Percentiles rank a stretch among this genome's conserved stretches.
Evolutionary conservation across 2,797 vertebrate genomes (phyloP).

Genomic region (Rhabdomys pumilio): DNA sequence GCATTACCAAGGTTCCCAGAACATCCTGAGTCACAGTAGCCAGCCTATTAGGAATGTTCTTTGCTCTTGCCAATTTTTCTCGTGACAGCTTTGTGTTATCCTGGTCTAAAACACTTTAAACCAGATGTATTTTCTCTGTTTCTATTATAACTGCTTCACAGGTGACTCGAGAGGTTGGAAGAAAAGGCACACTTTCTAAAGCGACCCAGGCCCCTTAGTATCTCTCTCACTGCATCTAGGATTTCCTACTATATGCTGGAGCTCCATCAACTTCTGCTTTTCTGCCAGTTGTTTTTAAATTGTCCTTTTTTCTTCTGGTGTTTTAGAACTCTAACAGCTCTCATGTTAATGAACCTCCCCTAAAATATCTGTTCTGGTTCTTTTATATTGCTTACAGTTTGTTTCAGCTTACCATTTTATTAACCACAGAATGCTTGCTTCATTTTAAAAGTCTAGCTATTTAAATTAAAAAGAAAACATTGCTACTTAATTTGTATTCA

Average conservation of each 20-base stretch:
- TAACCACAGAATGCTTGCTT: not conserved
- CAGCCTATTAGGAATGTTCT: conserved; percentile 46
- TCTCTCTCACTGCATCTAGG: not conserved
- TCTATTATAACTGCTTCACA: conserved; percentile 21
- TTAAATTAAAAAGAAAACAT: not conserved
- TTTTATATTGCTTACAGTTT: not conserved
- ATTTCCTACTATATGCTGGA: no score
- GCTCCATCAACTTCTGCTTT: no score
- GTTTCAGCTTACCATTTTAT: not conserved
- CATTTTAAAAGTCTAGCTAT: not conserved
- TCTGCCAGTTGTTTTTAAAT: not conserved
- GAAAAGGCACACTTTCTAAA: not conserved
- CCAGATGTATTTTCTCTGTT: conserved; percentile 21
- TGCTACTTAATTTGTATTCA: not conserved
- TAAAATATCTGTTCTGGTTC: not conserved
- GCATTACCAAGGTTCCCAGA: conserved; percentile 66
- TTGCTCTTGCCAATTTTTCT: conserved; percentile 68
- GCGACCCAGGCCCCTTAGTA: not conserved
- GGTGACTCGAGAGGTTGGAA: conserved; percentile 55
- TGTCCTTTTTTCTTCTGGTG: not conserved
- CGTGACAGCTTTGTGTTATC: conserved; percentile 74
- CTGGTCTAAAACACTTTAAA: conserved; percentile 49
- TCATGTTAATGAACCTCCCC: not conserved
- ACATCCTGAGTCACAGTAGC: conserved; percentile 62
- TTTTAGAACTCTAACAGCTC: not conserved